Evolutionary conservation across 1,140 invertebrate genomes (phyloP), one percentile per base, ranked within the genome.

Genomic region (Asbolus verrucosus): DNA sequence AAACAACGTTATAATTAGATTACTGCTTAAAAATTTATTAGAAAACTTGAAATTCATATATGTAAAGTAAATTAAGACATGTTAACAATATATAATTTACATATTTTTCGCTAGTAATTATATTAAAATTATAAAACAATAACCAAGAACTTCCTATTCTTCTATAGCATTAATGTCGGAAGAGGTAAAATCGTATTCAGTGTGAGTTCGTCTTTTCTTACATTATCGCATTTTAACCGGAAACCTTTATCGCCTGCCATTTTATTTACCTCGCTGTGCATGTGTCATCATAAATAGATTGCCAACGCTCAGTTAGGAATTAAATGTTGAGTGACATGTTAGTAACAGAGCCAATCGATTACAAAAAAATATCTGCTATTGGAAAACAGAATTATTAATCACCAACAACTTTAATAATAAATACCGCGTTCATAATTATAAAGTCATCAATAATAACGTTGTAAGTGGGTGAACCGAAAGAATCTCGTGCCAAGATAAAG

Each of bases 261-360:
- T n/a, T n/a, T n/a, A n/a, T n/a, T n/a, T n/a, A n/a, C n/a, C n/a
- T n/a, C n/a, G 9, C 43, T 21, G 8, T 19, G 43, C 43, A 18
- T 50, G 43, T 50, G 43, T 50, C 43, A 50, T 50, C 43, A n/a
- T 24, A 50, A 50, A 50, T 50, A 50, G 43, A 50, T 50, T 18
- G 16, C 19, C 43, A 50, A 50, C n/a, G 21, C 43, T 50, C 43
- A 50, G 43, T 50, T 18, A 18, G 8, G 43, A 15, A 50, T 50
- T 24, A 24, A 21, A 2, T 18, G 19, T 14, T 50, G 16, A 50
- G 6, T 50, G 43, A 50, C 19, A 50, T 2, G 19, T 18, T 9
- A 19, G 19, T 21, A n/a, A 41, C 21, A 24, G 18, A 50, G 19
- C 18, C 8, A 18, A 50, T 18, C 6, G 16, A 9, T 21, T 8